Base-by-base conservation (phyloP, 2,113 vertebrate genomes). In the Lophotis ruficrista region DNA sequence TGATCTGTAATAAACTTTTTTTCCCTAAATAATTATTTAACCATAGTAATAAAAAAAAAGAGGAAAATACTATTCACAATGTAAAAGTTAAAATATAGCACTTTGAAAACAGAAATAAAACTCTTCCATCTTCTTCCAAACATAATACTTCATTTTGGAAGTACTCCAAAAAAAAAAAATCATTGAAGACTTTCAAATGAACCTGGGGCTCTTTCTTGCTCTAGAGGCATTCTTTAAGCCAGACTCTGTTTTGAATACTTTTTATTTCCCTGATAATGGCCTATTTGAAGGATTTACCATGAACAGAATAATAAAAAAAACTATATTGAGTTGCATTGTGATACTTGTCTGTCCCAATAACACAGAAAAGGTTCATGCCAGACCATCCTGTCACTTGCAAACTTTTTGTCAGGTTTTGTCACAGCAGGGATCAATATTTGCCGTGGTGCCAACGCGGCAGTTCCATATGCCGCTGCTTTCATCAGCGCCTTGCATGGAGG, bases 401-500 rank as follows among this genome's bases (percentile, higher is more conserved):
- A 93, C 64, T 88, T 48, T 77, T 23, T 82, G 81, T 89, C 89
- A 76, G 62, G 14, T 68, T 94, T 58, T 85, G 75, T 93, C 95
- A 58, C 83, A 62, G 87, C 89, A 51, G 89, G 91, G 85, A 87
- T 96, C 95, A 91, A 72, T 93, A 91, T 87, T 93, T 80, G 94
- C 85, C 76, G 25, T 3, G 43, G 66, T 3, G 48, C 89, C 77
- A 72, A 51, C 1, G 15, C 4, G 0, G 43, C 48, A 2, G 51
- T 60, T 83, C 93, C 90, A 54, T 73, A 65, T 93, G 84, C 38
- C 1, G 17, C 41, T 75, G 83, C 41, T 71, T 68, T 53, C 9
- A 3, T n/a, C 4, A 37, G 47, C 0, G 8, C 33, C 37, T 48
- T 47, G n/a, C 28, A 9, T 0, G 1, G 31, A 57, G 57, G 16